Conservation (phyloP, 2,113 vertebrate genomes). For the Aix galericulata region DNA sequence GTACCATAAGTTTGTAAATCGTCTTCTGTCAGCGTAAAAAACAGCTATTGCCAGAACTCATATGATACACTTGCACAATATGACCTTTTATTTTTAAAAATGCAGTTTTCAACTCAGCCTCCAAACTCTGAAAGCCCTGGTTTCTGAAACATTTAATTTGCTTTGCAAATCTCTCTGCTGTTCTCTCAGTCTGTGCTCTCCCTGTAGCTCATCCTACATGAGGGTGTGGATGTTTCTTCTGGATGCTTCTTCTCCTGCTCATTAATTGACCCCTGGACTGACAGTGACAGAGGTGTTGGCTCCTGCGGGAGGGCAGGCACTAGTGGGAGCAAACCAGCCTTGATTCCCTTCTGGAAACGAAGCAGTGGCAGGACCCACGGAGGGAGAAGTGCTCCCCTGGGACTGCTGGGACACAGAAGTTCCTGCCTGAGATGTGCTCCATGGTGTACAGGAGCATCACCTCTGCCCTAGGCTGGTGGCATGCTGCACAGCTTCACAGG, state of each 20-base stretch:
- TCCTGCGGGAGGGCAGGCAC: neutral
- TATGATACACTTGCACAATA: neutral
- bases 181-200: neutral
- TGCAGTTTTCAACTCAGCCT: neutral
- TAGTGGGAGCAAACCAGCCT: neutral
- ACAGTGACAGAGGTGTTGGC: neutral
- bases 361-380: neutral
- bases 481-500: neutral
- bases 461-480: neutral
- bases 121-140: neutral
- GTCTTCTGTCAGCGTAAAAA: neutral
- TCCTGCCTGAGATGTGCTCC: no score
- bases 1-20: neutral
- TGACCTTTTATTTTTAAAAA: neutral
- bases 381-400: no score
- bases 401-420: no score
- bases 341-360: no score
- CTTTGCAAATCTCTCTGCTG: neutral
- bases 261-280: neutral
- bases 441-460: neutral
- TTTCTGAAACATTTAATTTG: neutral
- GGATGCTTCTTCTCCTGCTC: neutral
- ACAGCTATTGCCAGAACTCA: neutral
- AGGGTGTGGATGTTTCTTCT: neutral
- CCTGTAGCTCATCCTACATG: neutral